phyloP scores from a whole-genome alignment of 1,140 invertebrate genomes.

The Yoshiicerus persimilis region DNA sequence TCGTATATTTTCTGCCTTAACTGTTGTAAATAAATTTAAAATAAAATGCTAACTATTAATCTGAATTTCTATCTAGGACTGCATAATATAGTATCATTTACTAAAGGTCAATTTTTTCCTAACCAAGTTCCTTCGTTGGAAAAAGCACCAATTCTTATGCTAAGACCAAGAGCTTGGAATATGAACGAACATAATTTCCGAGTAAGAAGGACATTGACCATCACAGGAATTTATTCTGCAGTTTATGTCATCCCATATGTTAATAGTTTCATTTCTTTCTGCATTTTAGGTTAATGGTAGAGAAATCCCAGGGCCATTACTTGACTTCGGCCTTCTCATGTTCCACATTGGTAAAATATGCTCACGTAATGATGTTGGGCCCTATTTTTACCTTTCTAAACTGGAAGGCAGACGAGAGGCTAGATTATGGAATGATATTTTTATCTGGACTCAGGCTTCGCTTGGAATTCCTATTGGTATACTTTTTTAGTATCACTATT shows the following conservation, averaged over 20 bases:
- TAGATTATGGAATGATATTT: constrained; percentile 71
- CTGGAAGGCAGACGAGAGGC: constrained; percentile 68
- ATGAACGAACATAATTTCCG: constrained; percentile 71
- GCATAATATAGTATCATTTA: constrained; percentile 64
- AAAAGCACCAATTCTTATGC: constrained; percentile 64
- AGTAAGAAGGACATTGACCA: constrained; percentile 54
- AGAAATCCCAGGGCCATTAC: constrained; percentile 65
- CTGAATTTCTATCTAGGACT: constrained; percentile 54
- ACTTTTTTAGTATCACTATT: too few species aligned
- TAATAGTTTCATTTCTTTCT: background rate
- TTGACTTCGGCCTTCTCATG: constrained; percentile 70
- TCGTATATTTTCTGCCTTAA: background rate
- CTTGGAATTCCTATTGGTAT: constrained; percentile 57
- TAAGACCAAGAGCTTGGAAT: constrained; percentile 73
- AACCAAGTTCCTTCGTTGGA: constrained; percentile 56
- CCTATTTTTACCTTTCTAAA: constrained; percentile 70
- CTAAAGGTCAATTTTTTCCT: constrained; percentile 50
- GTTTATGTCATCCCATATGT: too few species aligned
- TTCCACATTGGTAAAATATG: constrained; percentile 65
- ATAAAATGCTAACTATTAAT: constrained; percentile 29
- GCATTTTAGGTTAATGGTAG: constrained; percentile 62
- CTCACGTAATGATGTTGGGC: constrained; percentile 61
- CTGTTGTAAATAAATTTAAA: background rate
- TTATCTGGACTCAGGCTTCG: constrained; percentile 65
- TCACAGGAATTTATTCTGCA: too few species aligned